phyloP scores from a whole-genome alignment of 1,140 invertebrate species.

The Hetaerina americana region DNA sequence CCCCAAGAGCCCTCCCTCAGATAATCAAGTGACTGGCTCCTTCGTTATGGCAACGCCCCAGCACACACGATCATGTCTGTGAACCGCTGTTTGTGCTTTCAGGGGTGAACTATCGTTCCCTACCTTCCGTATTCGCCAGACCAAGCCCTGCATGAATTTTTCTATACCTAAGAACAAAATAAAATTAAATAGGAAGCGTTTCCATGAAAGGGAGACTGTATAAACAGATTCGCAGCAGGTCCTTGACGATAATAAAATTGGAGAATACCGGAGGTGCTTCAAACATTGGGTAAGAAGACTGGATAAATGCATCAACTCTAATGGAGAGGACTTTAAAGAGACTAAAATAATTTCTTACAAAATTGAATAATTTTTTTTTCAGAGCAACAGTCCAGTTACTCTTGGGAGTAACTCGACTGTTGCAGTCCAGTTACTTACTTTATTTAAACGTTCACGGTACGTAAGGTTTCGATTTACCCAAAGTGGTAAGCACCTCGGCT shows the following conservation, averaged over 20 bases:
- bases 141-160: conserved; percentile 8
- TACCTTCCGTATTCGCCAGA: conserved; percentile 3
- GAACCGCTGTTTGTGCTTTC: conserved; percentile 4
- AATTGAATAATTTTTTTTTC: conserved; percentile 2
- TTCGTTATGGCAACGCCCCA: conserved; percentile 2
- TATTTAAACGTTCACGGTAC: no score
- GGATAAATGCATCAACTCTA: conserved; percentile 5
- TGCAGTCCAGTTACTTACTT: no score
- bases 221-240: background rate
- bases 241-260: conserved; percentile 5
- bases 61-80: conserved; percentile 3
- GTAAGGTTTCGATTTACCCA: no score
- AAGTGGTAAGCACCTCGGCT: no score
- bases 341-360: background rate
- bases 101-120: conserved; percentile 10
- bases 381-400: conserved; percentile 4
- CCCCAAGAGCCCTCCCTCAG: no score
- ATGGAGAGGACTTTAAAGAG: conserved; percentile 6
- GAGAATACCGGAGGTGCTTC: conserved; percentile 6
- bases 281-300: conserved; percentile 5
- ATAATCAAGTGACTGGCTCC: conserved; percentile 7
- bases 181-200: conserved; percentile 11
- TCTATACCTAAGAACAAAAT: no score
- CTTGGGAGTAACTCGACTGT: no score
- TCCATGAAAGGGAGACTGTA: conserved; percentile 9